These are phyloP conservation scores for Drosophila histrio DNA, from an alignment of 2,888 invertebrate genomes.

Conservation along the genomic window DNA sequence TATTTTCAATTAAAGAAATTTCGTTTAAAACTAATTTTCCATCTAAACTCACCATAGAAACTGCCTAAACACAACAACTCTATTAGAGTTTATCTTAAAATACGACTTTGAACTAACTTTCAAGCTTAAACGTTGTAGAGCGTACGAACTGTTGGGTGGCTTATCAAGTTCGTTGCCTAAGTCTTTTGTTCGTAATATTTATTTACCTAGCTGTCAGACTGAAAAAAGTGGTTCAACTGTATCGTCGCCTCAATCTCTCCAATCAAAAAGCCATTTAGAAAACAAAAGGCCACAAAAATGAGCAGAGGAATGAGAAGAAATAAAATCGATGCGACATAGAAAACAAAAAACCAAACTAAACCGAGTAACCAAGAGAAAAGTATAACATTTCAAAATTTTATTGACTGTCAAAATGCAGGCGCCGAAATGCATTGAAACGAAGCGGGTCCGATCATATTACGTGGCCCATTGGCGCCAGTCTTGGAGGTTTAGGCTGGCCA, in stretches of 20 bases:
- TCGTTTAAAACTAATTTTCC: background rate
- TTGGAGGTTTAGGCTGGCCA: slow-evolving; percentile 21
- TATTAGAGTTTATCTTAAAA: background rate
- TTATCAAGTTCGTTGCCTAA: slow-evolving; percentile 67
- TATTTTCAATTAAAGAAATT: background rate
- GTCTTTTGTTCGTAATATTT: slow-evolving; percentile 61
- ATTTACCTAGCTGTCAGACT: slow-evolving; percentile 62
- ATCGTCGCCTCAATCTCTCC: slow-evolving; percentile 70
- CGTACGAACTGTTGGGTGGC: background rate
- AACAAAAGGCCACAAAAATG: slow-evolving; percentile 37
- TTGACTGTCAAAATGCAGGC: slow-evolving; percentile 80
- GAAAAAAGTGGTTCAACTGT: slow-evolving; percentile 75
- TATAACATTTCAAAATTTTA: slow-evolving; percentile 81
- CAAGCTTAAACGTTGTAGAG: slow-evolving; percentile 5
- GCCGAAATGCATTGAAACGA: slow-evolving; percentile 51
- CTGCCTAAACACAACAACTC: background rate
- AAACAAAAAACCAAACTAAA: slow-evolving; percentile 26
- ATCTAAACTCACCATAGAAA: background rate
- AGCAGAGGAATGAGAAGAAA: slow-evolving; percentile 20
- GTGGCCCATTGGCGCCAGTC: slow-evolving; percentile 47
- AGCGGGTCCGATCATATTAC: slow-evolving; percentile 64
- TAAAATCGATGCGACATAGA: slow-evolving; percentile 62
- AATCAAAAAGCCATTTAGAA: slow-evolving; percentile 79
- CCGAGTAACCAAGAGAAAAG: slow-evolving; percentile 46
- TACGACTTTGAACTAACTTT: slow-evolving; percentile 3